Evolutionary conservation across 2,113 vertebrate species (phyloP).

Genomic region (Anser cygnoides): DNA sequence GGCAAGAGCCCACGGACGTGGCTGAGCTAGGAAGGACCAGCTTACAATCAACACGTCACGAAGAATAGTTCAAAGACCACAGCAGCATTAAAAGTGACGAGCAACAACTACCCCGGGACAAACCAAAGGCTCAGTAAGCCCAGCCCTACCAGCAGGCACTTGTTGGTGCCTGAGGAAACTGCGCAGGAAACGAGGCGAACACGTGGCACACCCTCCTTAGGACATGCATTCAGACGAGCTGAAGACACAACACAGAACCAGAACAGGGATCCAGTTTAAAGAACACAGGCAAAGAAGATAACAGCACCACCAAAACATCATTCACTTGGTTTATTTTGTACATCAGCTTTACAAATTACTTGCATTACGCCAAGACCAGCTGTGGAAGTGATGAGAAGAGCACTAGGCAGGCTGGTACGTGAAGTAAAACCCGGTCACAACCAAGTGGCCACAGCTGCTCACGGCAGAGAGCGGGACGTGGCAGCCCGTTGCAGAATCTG

Average conservation of each 20-base stretch:
- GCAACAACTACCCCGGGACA: not conserved
- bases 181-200: not conserved
- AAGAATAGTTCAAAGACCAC: not conserved
- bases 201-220: rapidly evolving
- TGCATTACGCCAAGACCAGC: not conserved
- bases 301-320: not conserved
- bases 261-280: not conserved
- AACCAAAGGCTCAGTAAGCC: not conserved
- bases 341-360: not conserved
- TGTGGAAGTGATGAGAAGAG: not conserved
- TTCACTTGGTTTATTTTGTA: slow-evolving; percentile 37
- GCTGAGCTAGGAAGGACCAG: not conserved
- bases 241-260: not conserved
- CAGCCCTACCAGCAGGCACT: not conserved
- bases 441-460: not conserved
- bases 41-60: not conserved
- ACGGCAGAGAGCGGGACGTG: not conserved
- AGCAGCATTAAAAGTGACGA: not conserved
- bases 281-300: not conserved
- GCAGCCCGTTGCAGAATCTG: not conserved
- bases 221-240: not conserved
- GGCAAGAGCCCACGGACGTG: not conserved
- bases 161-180: not conserved
- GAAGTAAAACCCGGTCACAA: not conserved
- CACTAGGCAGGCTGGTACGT: not conserved